These are phyloP conservation scores for Eulithis testata DNA, from an alignment of 2,888 invertebrate genomes.

Conservation along the genomic window DNA sequence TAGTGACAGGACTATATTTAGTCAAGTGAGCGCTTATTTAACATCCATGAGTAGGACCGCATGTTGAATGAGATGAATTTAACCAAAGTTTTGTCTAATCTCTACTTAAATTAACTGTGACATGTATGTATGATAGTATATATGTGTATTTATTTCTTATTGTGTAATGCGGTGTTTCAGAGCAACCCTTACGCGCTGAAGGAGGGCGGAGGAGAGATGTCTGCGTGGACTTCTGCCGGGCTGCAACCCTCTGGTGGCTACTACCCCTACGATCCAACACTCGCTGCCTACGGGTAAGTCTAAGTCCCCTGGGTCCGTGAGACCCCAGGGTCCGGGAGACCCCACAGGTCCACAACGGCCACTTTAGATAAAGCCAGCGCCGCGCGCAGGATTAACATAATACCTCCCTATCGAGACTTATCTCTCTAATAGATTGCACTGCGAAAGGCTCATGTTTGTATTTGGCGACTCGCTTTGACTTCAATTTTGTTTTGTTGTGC, in stretches of 20 bases:
- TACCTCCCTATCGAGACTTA: constrained; percentile 75
- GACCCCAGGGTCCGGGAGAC: constrained; percentile 64
- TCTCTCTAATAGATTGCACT: constrained; percentile 80
- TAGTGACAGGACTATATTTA: no score
- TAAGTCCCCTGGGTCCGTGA: constrained; percentile 57
- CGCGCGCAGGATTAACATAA: constrained; percentile 77
- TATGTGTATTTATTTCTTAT: constrained; percentile 35
- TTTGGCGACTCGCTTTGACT: constrained; percentile 73
- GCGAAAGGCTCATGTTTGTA: constrained; percentile 80
- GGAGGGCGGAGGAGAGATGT: constrained; percentile 94
- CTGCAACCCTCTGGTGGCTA: constrained; percentile 96
- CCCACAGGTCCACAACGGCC: constrained; percentile 66
- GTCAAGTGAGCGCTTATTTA: no score
- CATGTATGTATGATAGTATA: no score
- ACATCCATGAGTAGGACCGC: no score
- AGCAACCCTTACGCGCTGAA: constrained; percentile 96
- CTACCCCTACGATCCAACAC: constrained; percentile 96
- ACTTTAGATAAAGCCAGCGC: constrained; percentile 80
- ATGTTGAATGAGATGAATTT: no score
- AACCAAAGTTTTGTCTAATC: no score
- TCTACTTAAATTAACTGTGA: neutral
- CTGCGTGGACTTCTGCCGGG: constrained; percentile 96
- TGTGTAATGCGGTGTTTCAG: constrained; percentile 85
- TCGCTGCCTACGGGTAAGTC: constrained; percentile 97
- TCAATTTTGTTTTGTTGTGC: constrained; percentile 70